These are phyloP conservation scores for Scelioninae gen. 1 DNA, from an alignment of 2,888 invertebrate species.

Conservation along the genomic window DNA sequence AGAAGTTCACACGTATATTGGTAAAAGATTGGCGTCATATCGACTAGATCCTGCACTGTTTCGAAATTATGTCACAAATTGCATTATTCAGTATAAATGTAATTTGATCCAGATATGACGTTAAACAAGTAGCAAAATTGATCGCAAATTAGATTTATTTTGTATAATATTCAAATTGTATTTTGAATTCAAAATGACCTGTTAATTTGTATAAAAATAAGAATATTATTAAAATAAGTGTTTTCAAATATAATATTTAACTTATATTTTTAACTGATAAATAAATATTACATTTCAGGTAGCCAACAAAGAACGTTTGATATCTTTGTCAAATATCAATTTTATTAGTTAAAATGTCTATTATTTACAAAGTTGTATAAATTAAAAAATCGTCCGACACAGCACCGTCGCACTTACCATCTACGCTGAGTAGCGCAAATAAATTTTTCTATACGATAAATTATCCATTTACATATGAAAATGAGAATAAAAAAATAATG, in stretches of 20 bases:
- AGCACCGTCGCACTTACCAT: slow-evolving; percentile 78
- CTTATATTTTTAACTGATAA: no score
- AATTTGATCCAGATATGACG: slow-evolving; percentile 3
- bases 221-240: not conserved
- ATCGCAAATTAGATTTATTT: not conserved
- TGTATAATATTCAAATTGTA: no score
- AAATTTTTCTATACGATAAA: slow-evolving; percentile 47
- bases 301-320: no score
- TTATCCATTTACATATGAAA: slow-evolving; percentile 28
- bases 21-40: slow-evolving; percentile 24
- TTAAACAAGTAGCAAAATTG: slow-evolving; percentile 1
- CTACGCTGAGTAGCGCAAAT: slow-evolving; percentile 63
- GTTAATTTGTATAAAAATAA: no score
- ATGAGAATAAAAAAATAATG: not conserved
- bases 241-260: no score
- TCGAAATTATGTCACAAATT: slow-evolving; percentile 35
- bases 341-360: slow-evolving; percentile 82
- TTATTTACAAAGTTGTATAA: slow-evolving; percentile 82
- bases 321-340: no score
- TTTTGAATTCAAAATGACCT: no score
- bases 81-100: slow-evolving; percentile 7
- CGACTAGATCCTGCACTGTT: slow-evolving; percentile 37
- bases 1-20: no score
- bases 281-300: no score
- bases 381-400: slow-evolving; percentile 80